Evolutionary conservation across 2,797 vertebrate species (phyloP), one percentile per base, ranked within the genome.

Genomic region (Telmatherina bonti): DNA sequence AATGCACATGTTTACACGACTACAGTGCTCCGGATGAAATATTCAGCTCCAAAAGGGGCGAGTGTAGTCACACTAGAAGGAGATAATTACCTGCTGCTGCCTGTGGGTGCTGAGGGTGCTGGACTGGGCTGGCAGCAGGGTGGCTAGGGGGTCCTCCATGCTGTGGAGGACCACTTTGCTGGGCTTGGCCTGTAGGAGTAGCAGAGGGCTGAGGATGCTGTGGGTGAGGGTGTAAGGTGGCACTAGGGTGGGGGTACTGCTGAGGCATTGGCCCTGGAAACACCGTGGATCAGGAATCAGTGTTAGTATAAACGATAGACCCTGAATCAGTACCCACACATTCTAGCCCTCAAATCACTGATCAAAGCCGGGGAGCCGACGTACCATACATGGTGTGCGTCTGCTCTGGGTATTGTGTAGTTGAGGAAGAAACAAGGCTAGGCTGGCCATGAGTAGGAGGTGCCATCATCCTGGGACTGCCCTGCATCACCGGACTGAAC

Each of bases 371-470:
- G 3, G 11, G 12, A 7, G 11, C 22, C 29, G 38, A 94, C 97
- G 82, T 97, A 99, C 97, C 97, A 96, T 99, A 99, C 97, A 99
- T 99, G 70, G 97, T 96, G 93, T 99, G 98, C 66, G 97, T 97
- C 96, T 99, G 98, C 91, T 99, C 98, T 77, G 95, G 96, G 86
- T 97, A 99, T 93, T 99, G 98, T 78, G 95, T 93, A 73, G 96
- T 96, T 33, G 97, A 96, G 66, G 98, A 97, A 12, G 97, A 97
- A 52, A 97, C 97, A 57, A 99, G 93, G 78, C 95, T 92, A 70
- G 96, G 96, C 83, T 99, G 98, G 70, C 96, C 97, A 3, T 98
- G 98, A 12, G 95, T 82, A 59, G 96, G 95, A 26, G 97, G 95
- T 4, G 96, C 97, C 96, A 99, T 97, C 97, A 99, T 97, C 84